Base-by-base conservation (phyloP, 1,140 invertebrate species). In the Cotesia vestalis region DNA sequence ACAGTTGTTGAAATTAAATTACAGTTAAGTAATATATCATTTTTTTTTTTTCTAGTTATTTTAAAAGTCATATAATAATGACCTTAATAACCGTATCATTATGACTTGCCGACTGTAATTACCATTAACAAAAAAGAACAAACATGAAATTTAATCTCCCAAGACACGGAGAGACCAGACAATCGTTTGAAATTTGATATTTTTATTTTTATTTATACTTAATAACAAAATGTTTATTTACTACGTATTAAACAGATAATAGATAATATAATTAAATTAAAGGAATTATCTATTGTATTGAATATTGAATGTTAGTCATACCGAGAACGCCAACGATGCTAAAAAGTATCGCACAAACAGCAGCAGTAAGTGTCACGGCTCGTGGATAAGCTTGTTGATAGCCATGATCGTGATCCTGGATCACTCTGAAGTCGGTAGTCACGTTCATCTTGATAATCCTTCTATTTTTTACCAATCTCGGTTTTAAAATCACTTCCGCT, bases 341-440 rank as follows among this genome's bases (percentile, higher is more conserved):
- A 87, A 95, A 95, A 57, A 95, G 83, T 75, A 93, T 91, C 61
- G 93, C 93, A 82, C 92, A 94, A 63, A 89, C 85, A 14, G 93
- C 92, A 8, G 94, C 94, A 76, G 92, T 88, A 73, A 94, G 88
- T 9, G 93, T 94, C 20, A 92, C 91, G 66, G 89, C 88, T 76
- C 91, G 86, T n/a, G 93, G 91, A 84, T 82, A 86, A 35, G 80
- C 76, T 59, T 75, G 79, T 64, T 78, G 74, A 46, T 68, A 62
- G 66, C 52, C 78, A 46, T 68, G 53, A 20, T 14, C 17, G 53
- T 14, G 61, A 55, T 53, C 75, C 6, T 72, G 62, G 8, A 38
- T 27, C 20, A 77, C 60, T 34, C 60, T 38, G 38, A 78, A 62
- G 38, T 46, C 34, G 27, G 69, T 64, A 27, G 71, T 61, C 14